Conservation (phyloP, 1,140 invertebrate genomes). For the Pantala flavescens region DNA sequence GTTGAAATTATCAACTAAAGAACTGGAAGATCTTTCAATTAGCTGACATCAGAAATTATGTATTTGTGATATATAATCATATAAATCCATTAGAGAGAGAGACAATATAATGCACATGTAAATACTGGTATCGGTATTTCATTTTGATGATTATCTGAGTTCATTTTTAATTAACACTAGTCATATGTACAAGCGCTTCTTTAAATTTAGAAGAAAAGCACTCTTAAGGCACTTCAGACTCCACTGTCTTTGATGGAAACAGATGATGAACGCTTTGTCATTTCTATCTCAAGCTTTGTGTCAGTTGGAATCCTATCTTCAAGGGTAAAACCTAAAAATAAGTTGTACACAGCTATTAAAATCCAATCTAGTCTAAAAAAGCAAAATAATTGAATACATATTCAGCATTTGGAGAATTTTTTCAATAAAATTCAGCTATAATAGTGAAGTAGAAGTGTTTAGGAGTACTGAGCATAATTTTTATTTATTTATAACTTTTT, state of each 20-base stretch:
- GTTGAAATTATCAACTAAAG: no score
- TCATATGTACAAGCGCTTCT: no score
- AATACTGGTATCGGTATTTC: no score
- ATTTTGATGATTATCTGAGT: no score
- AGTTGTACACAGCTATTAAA: neutral
- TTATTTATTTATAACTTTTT: neutral
- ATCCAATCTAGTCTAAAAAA: neutral
- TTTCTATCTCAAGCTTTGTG: neutral
- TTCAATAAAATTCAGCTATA: neutral
- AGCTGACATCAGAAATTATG: no score
- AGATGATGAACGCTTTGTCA: neutral
- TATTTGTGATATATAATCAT: no score
- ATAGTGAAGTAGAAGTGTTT: neutral
- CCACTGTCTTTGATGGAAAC: neutral
- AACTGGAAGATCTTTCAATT: no score
- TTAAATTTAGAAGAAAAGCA: no score
- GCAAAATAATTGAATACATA: neutral
- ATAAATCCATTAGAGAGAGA: no score
- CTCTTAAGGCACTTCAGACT: neutral
- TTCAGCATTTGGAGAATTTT: neutral
- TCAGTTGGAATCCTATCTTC: neutral
- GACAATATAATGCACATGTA: no score
- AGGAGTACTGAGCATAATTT: no score
- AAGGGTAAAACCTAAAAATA: neutral
- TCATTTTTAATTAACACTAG: no score